Evolutionary conservation across 2,797 vertebrate species (phyloP).

Genomic region (Melanitta fusca): DNA sequence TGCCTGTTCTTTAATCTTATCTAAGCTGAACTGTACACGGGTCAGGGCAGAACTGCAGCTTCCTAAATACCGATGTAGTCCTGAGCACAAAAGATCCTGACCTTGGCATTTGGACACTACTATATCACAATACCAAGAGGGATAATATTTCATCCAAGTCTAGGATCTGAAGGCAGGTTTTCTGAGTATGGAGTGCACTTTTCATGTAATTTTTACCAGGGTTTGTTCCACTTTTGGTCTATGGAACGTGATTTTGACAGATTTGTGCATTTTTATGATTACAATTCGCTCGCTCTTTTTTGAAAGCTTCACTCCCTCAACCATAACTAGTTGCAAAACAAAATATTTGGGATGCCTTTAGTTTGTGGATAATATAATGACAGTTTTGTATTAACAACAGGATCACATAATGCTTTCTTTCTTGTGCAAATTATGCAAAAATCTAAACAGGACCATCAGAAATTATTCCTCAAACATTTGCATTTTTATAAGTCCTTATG

Average conservation of each 20-base stretch:
- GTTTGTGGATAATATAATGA: background rate
- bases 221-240: background rate
- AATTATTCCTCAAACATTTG: background rate
- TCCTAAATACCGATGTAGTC: background rate
- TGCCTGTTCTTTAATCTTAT: background rate
- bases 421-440: slow-evolving; percentile 29
- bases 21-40: background rate
- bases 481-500: background rate
- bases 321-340: slow-evolving; percentile 19
- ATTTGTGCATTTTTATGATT: background rate
- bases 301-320: background rate
- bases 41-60: background rate
- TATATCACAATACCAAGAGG: background rate
- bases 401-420: background rate
- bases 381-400: background rate
- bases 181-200: background rate
- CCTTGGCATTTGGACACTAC: background rate
- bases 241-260: background rate
- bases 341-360: slow-evolving; percentile 43
- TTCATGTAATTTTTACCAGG: background rate
- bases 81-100: background rate
- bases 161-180: background rate
- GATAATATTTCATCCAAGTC: background rate
- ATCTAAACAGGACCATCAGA: slow-evolving; percentile 2
- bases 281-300: background rate